Percentiles rank a stretch among this genome's conserved stretches.
Evolutionary conservation across 2,797 vertebrate species (phyloP).

Genomic region (Vultur gryphus): DNA sequence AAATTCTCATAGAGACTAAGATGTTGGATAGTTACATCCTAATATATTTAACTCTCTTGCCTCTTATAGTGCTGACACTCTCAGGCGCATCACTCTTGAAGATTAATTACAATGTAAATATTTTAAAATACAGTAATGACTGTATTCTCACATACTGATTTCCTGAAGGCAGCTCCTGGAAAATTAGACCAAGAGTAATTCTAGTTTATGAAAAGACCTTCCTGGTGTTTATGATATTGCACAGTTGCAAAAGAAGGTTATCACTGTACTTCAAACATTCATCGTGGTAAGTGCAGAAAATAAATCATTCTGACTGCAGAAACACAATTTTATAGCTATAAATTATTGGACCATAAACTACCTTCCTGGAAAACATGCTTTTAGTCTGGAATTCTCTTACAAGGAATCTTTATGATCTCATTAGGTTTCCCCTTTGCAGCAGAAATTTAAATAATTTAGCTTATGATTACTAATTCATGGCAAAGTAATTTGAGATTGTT

Average conservation of each 20-base stretch:
- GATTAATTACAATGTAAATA: background rate
- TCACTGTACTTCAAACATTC: background rate
- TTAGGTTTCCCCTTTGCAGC: background rate
- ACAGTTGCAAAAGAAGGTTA: background rate
- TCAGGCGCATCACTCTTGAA: background rate
- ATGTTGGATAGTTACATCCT: background rate
- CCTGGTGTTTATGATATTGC: background rate
- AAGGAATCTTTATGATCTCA: slow-evolving; percentile 41
- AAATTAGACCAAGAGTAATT: background rate
- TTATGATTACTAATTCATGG: slow-evolving; percentile 52
- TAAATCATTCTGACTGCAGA: slow-evolving; percentile 17
- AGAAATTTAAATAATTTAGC: slow-evolving; percentile 58
- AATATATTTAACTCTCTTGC: background rate
- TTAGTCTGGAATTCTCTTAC: background rate
- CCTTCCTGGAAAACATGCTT: slow-evolving; percentile 14
- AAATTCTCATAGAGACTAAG: background rate
- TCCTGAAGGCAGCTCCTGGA: background rate
- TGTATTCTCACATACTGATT: background rate
- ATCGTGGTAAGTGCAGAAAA: background rate
- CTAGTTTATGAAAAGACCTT: background rate
- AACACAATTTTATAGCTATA: slow-evolving; percentile 3
- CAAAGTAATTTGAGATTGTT: slow-evolving; percentile 46
- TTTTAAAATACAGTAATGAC: background rate
- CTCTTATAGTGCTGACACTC: background rate
- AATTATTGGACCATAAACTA: slow-evolving; percentile 15